Evolutionary conservation across 2,113 vertebrate genomes (phyloP), one percentile per base, ranked within the genome.

Genomic region (Limanda limanda): DNA sequence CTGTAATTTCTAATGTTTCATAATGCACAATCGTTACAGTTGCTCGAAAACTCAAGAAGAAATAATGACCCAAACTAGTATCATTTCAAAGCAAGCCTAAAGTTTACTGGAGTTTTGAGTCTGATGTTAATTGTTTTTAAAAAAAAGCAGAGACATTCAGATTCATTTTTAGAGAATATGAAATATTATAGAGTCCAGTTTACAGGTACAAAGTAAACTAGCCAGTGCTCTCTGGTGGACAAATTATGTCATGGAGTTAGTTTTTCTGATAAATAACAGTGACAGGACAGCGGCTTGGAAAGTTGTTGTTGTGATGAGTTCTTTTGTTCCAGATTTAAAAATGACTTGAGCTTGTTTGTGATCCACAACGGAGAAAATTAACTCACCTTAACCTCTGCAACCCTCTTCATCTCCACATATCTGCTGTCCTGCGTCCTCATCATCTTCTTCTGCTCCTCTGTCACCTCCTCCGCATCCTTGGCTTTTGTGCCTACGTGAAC

Each of bases 351-450:
- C 18, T 51, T 5, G 14, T 51, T 17, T 12, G 13, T 12, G 11
- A 12, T 42, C 6, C 31, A 1, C 31, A 7, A 6, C 31, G 1
- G 31, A 7, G 47, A 18, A 17, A 14, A 47, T 2, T 6, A 37
- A 45, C 66, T 83, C 87, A 98, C 97, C 95, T 96, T 97, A 13
- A 93, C 93, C 91, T 99, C 98, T 1, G 96, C 94, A 9, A 97
- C 94, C 64, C 98, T 95, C 79, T 98, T 99, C 96, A 97, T 98
- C 94, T 98, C 97, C 78, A 99, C 86, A 0, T 99, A 99, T 90
- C 95, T 96, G 48, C 98, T 91, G 70, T 99, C 98, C 90, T 97
- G 97, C 0, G 97, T 97, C 86, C 92, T 95, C 96, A 99, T 98
- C 84, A 99, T 12, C 66, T 98, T 99, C 83, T 93, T 88, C 91